phyloP scores from a whole-genome alignment of 2,888 invertebrate species.

The Cryptocephalus moraei region DNA sequence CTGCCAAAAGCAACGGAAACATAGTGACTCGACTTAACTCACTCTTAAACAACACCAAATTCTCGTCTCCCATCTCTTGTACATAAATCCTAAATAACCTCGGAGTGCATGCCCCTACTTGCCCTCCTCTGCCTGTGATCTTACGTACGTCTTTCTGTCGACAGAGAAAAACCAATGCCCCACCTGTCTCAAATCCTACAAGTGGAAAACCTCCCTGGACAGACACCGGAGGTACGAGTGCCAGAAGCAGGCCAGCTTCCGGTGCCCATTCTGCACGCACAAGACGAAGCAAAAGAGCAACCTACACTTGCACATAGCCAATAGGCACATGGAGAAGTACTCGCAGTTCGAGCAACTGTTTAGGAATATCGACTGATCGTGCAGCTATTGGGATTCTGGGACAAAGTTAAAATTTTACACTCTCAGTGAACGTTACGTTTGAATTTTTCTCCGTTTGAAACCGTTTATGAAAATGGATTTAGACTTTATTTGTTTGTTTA shows the following conservation, averaged over 20 bases:
- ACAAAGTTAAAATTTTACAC: background rate
- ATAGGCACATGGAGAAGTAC: constrained; percentile 7
- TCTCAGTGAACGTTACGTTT: no score
- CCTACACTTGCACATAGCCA: constrained; percentile 59
- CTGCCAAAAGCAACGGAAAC: no score
- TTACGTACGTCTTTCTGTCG: no score
- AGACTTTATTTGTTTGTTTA: no score
- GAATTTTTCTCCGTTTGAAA: no score
- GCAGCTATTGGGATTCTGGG: background rate
- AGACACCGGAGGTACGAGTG: constrained; percentile 27
- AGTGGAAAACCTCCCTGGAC: constrained; percentile 13
- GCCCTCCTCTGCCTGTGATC: no score
- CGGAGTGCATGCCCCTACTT: no score
- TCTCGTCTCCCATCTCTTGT: no score
- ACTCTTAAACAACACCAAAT: no score
- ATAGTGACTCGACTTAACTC: no score
- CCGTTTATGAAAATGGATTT: no score
- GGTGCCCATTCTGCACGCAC: constrained; percentile 49
- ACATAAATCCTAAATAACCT: no score
- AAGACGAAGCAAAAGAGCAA: constrained; percentile 67
- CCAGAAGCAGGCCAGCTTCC: constrained; percentile 24
- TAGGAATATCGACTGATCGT: background rate
- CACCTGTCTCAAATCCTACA: constrained; percentile 16
- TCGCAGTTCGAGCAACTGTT: background rate
- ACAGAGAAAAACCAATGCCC: background rate